Conservation (phyloP, 2,113 vertebrate species). For the Scortum barcoo region DNA sequence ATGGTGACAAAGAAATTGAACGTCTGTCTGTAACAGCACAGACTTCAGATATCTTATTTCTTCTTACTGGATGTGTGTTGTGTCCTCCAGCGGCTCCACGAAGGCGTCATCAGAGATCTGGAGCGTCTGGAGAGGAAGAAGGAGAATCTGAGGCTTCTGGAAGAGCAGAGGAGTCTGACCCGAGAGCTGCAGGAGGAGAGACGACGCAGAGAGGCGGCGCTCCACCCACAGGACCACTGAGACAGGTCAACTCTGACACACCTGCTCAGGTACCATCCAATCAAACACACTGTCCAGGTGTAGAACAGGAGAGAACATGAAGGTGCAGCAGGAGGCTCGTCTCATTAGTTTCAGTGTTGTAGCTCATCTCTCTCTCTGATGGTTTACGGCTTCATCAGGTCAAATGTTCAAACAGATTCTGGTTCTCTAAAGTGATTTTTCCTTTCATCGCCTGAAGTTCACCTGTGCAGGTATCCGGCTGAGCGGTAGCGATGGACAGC, state of each 20-base stretch:
- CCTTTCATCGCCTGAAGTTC: background rate
- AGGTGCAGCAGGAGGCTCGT: too few relatives aligned
- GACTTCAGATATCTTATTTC: too few relatives aligned
- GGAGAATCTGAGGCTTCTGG: constrained; percentile 89
- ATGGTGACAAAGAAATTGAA: too few relatives aligned
- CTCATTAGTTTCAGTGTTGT: too few relatives aligned
- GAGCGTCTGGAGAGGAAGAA: constrained; percentile 89
- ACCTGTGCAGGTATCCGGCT: constrained; percentile 37
- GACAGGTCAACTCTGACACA: background rate
- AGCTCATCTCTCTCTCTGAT: too few relatives aligned
- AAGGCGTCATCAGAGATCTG: constrained; percentile 91
- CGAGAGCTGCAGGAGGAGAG: constrained; percentile 86
- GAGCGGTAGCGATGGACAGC: constrained; percentile 86
- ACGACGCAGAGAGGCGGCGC: constrained; percentile 36
- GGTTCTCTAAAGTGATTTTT: too few relatives aligned
- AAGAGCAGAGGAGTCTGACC: constrained; percentile 91
- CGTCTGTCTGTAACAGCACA: too few relatives aligned
- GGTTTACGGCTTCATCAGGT: too few relatives aligned
- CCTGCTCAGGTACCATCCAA: background rate
- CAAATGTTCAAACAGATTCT: too few relatives aligned
- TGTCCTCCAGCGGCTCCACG: constrained; percentile 87
- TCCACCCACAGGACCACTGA: constrained; percentile 50
- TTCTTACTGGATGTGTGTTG: background rate
- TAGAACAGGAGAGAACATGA: too few relatives aligned
- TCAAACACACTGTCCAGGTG: too few relatives aligned